Conservation (phyloP, 1,140 invertebrate genomes). For the Anoplophora glabripennis region DNA sequence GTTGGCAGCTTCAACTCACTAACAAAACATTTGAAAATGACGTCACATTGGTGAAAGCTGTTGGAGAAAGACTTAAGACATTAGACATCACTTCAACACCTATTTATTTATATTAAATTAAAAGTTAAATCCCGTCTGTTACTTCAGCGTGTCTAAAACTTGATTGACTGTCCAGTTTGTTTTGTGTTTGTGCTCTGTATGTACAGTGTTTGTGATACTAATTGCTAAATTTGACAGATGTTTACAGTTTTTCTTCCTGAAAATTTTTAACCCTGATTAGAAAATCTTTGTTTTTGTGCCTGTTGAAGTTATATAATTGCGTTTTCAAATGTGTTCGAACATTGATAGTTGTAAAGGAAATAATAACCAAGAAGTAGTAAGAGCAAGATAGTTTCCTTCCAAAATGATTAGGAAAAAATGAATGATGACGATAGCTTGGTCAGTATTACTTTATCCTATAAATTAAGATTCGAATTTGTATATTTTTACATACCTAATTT, state of each 20-base stretch:
- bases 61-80: conserved; percentile 22
- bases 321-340: conserved; percentile 1
- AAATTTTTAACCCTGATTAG: conserved; percentile 17
- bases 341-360: conserved; percentile 8
- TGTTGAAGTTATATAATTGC: conserved; percentile 12
- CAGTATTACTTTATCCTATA: conserved; percentile 36
- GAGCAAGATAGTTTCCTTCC: conserved; percentile 20
- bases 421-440: conserved; percentile 54
- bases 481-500: too few relatives aligned
- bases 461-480: not conserved
- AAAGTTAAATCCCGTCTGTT: too few relatives aligned
- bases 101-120: not conserved
- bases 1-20: not conserved
- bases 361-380: conserved; percentile 19
- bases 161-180: not conserved
- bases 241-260: conserved; percentile 1
- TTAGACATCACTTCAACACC: conserved; percentile 2
- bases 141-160: too few relatives aligned
- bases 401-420: conserved; percentile 51
- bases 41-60: conserved; percentile 26
- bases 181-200: not conserved
- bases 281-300: conserved; percentile 2
- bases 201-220: not conserved
- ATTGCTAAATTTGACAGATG: conserved; percentile 19
- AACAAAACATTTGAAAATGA: conserved; percentile 23